phyloP scores from a whole-genome alignment of 1,140 invertebrate species.

The Megathymus violae region DNA sequence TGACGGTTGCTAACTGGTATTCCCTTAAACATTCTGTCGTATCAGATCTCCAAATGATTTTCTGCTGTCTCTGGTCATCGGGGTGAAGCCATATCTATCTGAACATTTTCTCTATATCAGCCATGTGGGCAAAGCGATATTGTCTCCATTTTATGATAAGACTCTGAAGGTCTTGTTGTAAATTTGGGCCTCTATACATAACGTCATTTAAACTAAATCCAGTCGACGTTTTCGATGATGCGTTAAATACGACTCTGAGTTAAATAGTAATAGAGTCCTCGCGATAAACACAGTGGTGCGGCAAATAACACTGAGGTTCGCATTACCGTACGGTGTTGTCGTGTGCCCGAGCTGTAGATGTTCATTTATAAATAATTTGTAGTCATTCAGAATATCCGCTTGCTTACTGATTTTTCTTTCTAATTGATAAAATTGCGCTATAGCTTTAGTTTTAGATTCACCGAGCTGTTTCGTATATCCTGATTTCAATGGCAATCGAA shows the following conservation, averaged over 20 bases:
- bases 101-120: background rate
- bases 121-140: background rate
- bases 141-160: conserved; percentile 9
- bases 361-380: conserved; percentile 10
- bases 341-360: conserved; percentile 13
- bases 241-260: conserved; percentile 11
- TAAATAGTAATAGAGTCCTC: background rate
- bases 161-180: conserved; percentile 5
- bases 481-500: conserved; percentile 11
- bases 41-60: conserved; percentile 3
- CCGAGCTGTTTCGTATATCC: conserved; percentile 31
- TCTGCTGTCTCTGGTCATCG: background rate
- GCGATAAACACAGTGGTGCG: no score
- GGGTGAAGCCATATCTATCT: background rate
- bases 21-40: no score
- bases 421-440: conserved; percentile 15
- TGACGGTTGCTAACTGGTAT: no score
- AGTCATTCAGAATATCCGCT: no score
- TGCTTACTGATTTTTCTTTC: no score
- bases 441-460: conserved; percentile 15
- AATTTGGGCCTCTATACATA: conserved; percentile 7
- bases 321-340: background rate
- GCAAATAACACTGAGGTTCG: background rate
- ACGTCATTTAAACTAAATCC: conserved; percentile 3
- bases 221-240: conserved; percentile 6